Base-by-base conservation (phyloP, 1,140 invertebrate genomes). In the Caenorhabditis tropicalis region DNA sequence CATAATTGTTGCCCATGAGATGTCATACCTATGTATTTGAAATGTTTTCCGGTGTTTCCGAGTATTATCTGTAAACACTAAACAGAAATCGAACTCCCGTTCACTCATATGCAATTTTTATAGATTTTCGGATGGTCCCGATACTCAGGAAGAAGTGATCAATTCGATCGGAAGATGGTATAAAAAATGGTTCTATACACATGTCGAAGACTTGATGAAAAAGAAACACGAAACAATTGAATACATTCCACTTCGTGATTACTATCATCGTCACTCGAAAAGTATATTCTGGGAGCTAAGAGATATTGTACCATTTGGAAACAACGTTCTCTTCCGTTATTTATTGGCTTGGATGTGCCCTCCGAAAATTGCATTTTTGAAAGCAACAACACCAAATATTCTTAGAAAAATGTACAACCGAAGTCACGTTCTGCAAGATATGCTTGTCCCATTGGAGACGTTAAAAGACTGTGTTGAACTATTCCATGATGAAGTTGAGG, bases 241-340 rank as follows among this genome's bases (percentile, higher is more conserved):
- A 88, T 95, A 94, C 90, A 94, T 96, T 85, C 95, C 95, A 0
- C 89, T 95, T 0, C 90, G 94, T 84, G 94, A 96, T 88, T 96
- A 96, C 91, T 96, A 95, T 88, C 95, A 96, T 89, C 92, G 95
- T 83, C 95, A 96, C 82, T 95, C 95, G 0, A 93, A 93, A 86
- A 94, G 95, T 84, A 93, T 95, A 74, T 96, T 96, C 91, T 96
- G 95, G 95, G 94, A 95, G 91, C 89, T 95, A 21, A 93, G 94
- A 94, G 95, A 96, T 87, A 95, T 96, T 53, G 94, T 96, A 85
- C 94, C 95, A 6, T 96, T 96, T 91, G 95, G 95, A n/a, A 96
- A 96, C 91, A 93, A 95, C 88, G 85, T 92, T 0, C 49, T 95
- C 10, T 96, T 96, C 91, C 94, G 95, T 5, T 94, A 93, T 48